Conservation (phyloP, 2,797 vertebrate species). For the Eulemur mongoz region DNA sequence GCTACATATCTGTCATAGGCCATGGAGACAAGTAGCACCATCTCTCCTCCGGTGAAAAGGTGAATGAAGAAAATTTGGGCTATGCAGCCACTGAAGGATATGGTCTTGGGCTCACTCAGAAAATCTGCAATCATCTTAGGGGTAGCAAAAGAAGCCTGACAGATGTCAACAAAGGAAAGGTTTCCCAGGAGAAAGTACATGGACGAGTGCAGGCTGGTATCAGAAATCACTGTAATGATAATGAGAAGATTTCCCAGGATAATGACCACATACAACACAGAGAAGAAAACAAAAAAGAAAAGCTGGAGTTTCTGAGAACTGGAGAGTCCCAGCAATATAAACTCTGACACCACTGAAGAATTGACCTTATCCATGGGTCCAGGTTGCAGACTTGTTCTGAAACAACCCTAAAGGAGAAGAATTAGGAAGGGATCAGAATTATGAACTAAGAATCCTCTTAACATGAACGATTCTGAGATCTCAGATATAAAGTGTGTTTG, state of each 20-base stretch:
- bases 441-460: background rate
- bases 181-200: slow-evolving; percentile 76
- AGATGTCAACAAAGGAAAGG: slow-evolving; percentile 75
- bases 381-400: background rate
- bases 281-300: slow-evolving; percentile 65
- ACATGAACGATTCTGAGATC: background rate
- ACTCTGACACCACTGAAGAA: slow-evolving; percentile 68
- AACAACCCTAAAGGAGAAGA: background rate
- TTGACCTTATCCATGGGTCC: slow-evolving; percentile 66
- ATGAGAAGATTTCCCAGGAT: slow-evolving; percentile 73
- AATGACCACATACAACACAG: slow-evolving; percentile 52
- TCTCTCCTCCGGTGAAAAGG: slow-evolving; percentile 75
- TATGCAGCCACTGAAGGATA: slow-evolving; percentile 75
- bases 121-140: slow-evolving; percentile 73
- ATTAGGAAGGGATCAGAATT: background rate
- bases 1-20: slow-evolving; percentile 74
- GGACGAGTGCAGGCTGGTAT: slow-evolving; percentile 41
- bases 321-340: slow-evolving; percentile 74
- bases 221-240: slow-evolving; percentile 48
- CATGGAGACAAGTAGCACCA: slow-evolving; percentile 72
- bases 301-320: slow-evolving; percentile 57
- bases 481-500: background rate
- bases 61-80: slow-evolving; percentile 77
- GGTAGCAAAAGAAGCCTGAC: slow-evolving; percentile 69
- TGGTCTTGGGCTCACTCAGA: slow-evolving; percentile 63